Conservation (phyloP, 2,888 invertebrate genomes). For the Cephalotes varians region DNA sequence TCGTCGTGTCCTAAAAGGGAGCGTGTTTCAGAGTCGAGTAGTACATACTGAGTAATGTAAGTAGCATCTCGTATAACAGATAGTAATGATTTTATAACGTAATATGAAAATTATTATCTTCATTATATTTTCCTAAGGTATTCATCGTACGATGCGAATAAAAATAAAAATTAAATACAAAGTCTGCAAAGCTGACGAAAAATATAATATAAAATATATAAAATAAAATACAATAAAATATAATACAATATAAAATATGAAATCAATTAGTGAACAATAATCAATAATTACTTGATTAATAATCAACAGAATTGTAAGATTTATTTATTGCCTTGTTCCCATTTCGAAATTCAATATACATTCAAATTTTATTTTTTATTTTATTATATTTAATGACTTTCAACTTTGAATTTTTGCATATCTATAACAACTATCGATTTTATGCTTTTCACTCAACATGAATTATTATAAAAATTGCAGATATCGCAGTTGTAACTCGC, state of each 20-base stretch:
- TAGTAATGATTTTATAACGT: constrained; percentile 53
- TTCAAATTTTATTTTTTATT: background rate
- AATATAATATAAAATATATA: constrained; percentile 1
- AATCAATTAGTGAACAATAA: background rate
- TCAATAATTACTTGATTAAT: background rate
- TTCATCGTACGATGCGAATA: background rate
- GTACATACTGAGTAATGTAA: constrained; percentile 44
- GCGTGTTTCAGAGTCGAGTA: constrained; percentile 23
- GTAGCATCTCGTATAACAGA: constrained; percentile 53
- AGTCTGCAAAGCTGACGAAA: background rate
- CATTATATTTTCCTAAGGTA: background rate
- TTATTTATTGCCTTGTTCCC: background rate
- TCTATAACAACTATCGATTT: background rate
- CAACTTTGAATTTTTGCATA: background rate
- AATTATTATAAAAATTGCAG: background rate
- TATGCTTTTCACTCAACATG: background rate
- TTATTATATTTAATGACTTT: background rate
- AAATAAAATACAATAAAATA: too few species aligned
- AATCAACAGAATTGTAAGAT: background rate
- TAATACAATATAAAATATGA: too few species aligned
- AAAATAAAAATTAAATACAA: background rate
- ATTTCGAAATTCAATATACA: background rate
- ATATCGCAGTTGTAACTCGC: background rate
- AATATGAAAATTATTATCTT: constrained; percentile 5
- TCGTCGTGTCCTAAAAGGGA: constrained; percentile 23